Conservation (phyloP, 2,888 invertebrate species). For the Drosophila atripex region DNA sequence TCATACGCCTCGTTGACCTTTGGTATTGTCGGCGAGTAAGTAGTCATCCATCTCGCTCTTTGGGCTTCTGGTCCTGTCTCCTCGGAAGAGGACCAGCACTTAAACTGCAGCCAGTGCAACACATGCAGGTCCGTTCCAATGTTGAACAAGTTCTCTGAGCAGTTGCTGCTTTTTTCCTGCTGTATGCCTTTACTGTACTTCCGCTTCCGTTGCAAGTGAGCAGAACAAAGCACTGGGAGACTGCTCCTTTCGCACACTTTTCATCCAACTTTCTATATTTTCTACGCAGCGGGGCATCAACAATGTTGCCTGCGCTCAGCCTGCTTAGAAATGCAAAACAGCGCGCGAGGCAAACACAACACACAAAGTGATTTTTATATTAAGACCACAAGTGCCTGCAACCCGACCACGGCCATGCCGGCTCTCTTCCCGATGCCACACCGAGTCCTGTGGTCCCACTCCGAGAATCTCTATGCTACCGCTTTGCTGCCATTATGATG, state of each 20-base stretch:
- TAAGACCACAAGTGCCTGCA: constrained; percentile 75
- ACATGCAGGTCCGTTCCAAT: constrained; percentile 56
- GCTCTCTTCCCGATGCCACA: neutral
- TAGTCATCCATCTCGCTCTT: constrained; percentile 20
- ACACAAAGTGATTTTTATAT: constrained; percentile 79
- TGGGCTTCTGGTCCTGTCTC: constrained; percentile 20
- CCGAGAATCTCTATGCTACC: constrained; percentile 41
- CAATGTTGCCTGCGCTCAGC: constrained; percentile 59
- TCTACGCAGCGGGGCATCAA: constrained; percentile 54
- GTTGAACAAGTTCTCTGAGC: constrained; percentile 43
- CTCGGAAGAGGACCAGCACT: constrained; percentile 40
- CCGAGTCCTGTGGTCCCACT: constrained; percentile 11
- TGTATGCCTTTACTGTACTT: constrained; percentile 46
- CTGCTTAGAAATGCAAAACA: constrained; percentile 78
- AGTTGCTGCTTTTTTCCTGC: constrained; percentile 5
- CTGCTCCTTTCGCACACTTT: constrained; percentile 39
- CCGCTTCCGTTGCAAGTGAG: constrained; percentile 65
- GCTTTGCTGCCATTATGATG: constrained; percentile 77
- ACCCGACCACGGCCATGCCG: constrained; percentile 31
- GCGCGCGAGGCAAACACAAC: constrained; percentile 72
- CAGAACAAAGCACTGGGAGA: constrained; percentile 50
- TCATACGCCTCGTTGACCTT: constrained; percentile 74
- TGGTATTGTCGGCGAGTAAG: constrained; percentile 40
- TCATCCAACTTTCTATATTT: constrained; percentile 19
- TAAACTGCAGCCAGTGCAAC: constrained; percentile 44